Base-by-base conservation (phyloP, 2,888 invertebrate species). In the Drosophila peninsularis region DNA sequence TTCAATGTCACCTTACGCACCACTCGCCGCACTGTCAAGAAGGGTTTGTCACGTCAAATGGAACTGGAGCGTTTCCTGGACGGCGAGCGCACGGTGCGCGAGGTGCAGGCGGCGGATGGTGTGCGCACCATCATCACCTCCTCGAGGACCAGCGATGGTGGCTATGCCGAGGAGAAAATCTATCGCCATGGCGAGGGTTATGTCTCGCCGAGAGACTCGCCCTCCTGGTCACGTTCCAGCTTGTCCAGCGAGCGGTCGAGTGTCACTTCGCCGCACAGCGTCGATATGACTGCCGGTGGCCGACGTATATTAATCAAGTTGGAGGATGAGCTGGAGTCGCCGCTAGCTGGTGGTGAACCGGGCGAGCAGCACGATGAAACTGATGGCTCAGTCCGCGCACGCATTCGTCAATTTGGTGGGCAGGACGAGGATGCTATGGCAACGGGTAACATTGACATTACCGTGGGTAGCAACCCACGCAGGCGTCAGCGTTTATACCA, bases 11-110 rank as follows among this genome's bases (percentile, higher is more conserved):
- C 91, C 3, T 50, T 91, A 37, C 88, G 91, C 50, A 82, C 80
- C 50, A 78, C 80, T n/a, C 71, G 85, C 13, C 77, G 88, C 13
- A 78, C 71, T 7, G 69, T 75, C 5, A 89, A 78, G 13, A 71
- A 71, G 68, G 60, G 78, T 49, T 56, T 84, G 49, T 70, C 84
- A 63, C 52, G 85, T 63, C 65, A 90, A 73, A 82, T 81, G 88
- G 73, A 91, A 68, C 44, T 78, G 68, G 88, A 82, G 9, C 95
- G 94, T 83, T 94, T 95, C 78, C 95, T 96, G 50, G 96, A 95
- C 91, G 95, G 95, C 76, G 96, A 96, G 90, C 88, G 95, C 94
- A 92, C 95, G 37, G 91, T 94, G n/a, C 92, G 93, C 50, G 95
- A 96, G 81, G 91, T 94, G 0, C 92, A 91, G 9, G 90, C 93